These are phyloP conservation scores for Morus bassanus DNA, from an alignment of 2,797 vertebrate species.

Conservation along the genomic window DNA sequence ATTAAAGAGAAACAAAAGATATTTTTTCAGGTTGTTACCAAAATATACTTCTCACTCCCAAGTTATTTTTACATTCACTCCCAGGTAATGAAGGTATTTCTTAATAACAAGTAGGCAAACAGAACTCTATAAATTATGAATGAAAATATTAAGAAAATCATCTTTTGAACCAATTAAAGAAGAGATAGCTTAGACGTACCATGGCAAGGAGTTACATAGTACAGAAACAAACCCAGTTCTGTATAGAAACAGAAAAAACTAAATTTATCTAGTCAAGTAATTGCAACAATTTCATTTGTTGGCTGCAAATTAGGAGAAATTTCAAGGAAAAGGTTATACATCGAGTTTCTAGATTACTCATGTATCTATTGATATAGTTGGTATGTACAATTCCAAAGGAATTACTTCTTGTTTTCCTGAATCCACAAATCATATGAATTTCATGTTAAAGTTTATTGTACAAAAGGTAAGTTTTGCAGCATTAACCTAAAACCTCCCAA, in stretches of 20 bases:
- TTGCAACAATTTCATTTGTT: not conserved
- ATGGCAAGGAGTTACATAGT: not conserved
- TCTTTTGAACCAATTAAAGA: not conserved
- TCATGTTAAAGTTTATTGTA: not conserved
- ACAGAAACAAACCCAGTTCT: not conserved
- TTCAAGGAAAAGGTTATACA: not conserved
- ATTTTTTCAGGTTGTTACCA: not conserved
- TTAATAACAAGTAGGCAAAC: not conserved
- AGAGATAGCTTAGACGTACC: not conserved
- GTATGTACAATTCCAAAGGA: not conserved
- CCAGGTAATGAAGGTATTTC: not conserved
- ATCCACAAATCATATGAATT: conserved; percentile 27
- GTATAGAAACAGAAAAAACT: not conserved
- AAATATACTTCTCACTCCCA: not conserved
- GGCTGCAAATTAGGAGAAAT: not conserved
- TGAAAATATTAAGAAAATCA: not conserved
- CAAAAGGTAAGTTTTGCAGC: conserved; percentile 13
- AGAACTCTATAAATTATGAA: not conserved
- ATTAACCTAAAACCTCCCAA: conserved; percentile 35
- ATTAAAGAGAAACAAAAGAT: not conserved
- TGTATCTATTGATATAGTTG: no score
- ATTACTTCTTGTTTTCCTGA: conserved; percentile 11
- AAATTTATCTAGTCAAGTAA: not conserved
- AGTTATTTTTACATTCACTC: not conserved
- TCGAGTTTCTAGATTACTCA: not conserved